phyloP scores from a whole-genome alignment of 1,140 invertebrate species.

The Drosophila truncata region DNA sequence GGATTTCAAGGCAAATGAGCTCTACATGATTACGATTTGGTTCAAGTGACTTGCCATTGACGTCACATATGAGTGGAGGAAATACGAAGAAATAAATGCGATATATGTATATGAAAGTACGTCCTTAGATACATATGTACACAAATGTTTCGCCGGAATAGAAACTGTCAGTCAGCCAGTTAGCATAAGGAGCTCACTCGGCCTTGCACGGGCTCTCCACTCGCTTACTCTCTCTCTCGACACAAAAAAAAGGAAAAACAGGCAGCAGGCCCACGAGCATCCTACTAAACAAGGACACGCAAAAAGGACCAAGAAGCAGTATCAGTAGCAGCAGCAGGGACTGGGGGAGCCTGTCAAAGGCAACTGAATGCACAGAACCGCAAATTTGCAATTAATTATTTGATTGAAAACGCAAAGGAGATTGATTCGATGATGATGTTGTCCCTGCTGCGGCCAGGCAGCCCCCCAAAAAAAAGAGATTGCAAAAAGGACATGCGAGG shows the following conservation, averaged over 20 bases:
- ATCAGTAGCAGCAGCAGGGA: not conserved
- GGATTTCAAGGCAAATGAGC: constrained; percentile 69
- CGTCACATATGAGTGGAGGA: constrained; percentile 37
- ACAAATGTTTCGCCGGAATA: constrained; percentile 19
- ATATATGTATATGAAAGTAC: constrained; percentile 5
- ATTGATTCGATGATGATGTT: constrained; percentile 42
- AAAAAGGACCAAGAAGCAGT: not conserved
- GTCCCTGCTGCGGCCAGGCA: constrained; percentile 24
- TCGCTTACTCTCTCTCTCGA: not conserved
- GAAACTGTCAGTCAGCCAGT: constrained; percentile 45
- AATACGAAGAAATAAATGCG: constrained; percentile 42
- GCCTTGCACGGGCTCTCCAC: constrained; percentile 25
- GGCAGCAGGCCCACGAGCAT: not conserved
- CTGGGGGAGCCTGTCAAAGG: constrained; percentile 11
- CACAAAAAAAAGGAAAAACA: constrained; percentile 28
- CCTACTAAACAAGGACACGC: constrained; percentile 13
- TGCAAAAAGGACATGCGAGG: not conserved
- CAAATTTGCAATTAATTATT: constrained; percentile 56
- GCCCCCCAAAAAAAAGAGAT: constrained; percentile 16
- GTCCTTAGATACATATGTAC: constrained; percentile 11
- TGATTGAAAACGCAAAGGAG: constrained; percentile 45
- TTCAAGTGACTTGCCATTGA: constrained; percentile 63
- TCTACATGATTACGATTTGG: constrained; percentile 78
- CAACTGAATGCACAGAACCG: constrained; percentile 41
- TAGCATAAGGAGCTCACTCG: constrained; percentile 33